Base-by-base conservation (phyloP, 2,797 vertebrate genomes). In the Fundulus diaphanus region DNA sequence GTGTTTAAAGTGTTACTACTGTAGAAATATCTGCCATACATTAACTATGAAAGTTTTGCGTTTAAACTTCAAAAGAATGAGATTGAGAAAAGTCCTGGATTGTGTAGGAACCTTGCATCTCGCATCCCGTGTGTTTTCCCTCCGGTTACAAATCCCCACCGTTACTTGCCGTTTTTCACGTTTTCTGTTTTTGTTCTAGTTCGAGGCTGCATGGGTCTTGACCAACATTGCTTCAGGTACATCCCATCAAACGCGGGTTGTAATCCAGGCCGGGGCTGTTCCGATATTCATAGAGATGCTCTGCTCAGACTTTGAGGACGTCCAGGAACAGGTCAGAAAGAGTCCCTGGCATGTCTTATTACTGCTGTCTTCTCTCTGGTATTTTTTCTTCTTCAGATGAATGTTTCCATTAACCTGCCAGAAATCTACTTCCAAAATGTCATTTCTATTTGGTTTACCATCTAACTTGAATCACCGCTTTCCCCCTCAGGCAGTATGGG, bases 211-310 rank as follows among this genome's bases (percentile, higher is more conserved):
- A 0, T 99, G 98, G 98, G 97, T 98, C 81, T 92, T 99, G 93
- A 99, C 98, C 85, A 99, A 99, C 92, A 99, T 99, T 88, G 98
- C 98, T 1, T 99, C 98, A 82, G 97, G 98, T 83, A 99, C 97
- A 40, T 99, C 98, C 85, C 95, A 97, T 63, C 98, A 99, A 90
- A 99, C 97, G 1, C 96, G 97, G 78, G 97, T 98, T 82, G 98
- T 99, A 63, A 99, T 99, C 90, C 96, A 99, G 94, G 97, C 97
- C 3, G 98, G 97, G 80, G 97, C 98, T 42, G 98, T 99, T 76
- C 97, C 97, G 66, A 97, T 98, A 92, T 99, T 99, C 91, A 98
- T 99, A 89, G 97, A 97, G 89, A 96, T 99, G 92, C 96, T 99
- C 81, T 90, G 92, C 93, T 99, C 98, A 3, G 96, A 99, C 82